phyloP scores from a whole-genome alignment of 2,113 vertebrate species.

The Lepisosteus osseus region DNA sequence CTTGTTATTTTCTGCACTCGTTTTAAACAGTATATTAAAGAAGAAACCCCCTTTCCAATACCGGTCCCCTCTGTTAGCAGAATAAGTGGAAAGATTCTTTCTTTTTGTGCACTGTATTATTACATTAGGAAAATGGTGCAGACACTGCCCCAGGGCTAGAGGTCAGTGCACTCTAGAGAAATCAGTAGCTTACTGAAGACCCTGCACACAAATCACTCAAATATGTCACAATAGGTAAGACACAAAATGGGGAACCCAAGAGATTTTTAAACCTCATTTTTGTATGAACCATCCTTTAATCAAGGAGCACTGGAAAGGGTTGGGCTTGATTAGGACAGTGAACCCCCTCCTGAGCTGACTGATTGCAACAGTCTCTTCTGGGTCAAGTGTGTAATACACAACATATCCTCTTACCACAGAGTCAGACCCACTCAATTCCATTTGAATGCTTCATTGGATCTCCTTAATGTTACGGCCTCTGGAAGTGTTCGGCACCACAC shows the following conservation, averaged over 20 bases:
- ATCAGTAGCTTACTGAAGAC: background rate
- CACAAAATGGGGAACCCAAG: too few relatives aligned
- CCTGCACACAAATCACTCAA: too few relatives aligned
- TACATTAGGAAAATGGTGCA: background rate
- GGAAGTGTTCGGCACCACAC: too few relatives aligned
- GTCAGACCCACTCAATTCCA: too few relatives aligned
- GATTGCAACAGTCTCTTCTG: background rate
- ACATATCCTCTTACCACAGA: too few relatives aligned
- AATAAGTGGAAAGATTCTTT: background rate
- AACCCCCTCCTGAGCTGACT: background rate
- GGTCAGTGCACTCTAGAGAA: background rate
- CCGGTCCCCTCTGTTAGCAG: background rate
- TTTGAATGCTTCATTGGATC: too few relatives aligned
- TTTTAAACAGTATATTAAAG: background rate
- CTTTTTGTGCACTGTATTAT: background rate
- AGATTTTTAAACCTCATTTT: background rate
- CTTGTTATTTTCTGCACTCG: slow-evolving; percentile 1
- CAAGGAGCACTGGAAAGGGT: background rate
- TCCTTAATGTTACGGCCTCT: too few relatives aligned
- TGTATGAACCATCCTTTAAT: background rate
- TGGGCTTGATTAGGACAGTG: background rate
- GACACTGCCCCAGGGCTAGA: background rate
- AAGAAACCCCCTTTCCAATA: background rate
- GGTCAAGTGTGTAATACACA: too few relatives aligned
- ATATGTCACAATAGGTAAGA: too few relatives aligned